Conservation (phyloP, 2,113 vertebrate genomes). For the Agelaius tricolor region DNA sequence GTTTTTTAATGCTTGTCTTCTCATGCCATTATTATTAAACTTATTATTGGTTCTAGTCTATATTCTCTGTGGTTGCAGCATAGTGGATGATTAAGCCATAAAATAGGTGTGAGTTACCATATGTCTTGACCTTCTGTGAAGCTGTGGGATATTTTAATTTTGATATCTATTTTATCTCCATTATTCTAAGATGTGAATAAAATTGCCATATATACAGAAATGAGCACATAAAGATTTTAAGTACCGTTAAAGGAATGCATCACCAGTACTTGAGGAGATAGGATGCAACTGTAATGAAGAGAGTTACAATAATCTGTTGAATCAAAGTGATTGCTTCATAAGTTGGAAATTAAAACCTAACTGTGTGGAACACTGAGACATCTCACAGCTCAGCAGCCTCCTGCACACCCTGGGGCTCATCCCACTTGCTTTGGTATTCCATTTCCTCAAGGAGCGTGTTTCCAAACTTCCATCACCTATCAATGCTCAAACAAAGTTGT, state of each 20-base stretch:
- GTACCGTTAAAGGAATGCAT: neutral
- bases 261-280: neutral
- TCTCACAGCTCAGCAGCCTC: neutral
- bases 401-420: neutral
- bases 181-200: neutral
- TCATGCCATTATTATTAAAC: neutral
- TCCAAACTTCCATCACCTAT: neutral
- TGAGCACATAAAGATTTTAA: neutral
- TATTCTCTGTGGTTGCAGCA: neutral
- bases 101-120: neutral
- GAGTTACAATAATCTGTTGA: accelerated
- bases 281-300: neutral
- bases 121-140: neutral
- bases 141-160: neutral
- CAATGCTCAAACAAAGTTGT: neutral
- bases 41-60: neutral
- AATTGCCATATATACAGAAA: neutral
- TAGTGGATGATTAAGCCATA: neutral
- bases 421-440: neutral
- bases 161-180: neutral
- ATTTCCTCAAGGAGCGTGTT: neutral
- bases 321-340: neutral
- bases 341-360: neutral
- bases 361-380: neutral
- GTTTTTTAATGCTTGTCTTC: neutral